These are phyloP conservation scores for Buathra laborator DNA, from an alignment of 2,888 invertebrate species.

Conservation along the genomic window DNA sequence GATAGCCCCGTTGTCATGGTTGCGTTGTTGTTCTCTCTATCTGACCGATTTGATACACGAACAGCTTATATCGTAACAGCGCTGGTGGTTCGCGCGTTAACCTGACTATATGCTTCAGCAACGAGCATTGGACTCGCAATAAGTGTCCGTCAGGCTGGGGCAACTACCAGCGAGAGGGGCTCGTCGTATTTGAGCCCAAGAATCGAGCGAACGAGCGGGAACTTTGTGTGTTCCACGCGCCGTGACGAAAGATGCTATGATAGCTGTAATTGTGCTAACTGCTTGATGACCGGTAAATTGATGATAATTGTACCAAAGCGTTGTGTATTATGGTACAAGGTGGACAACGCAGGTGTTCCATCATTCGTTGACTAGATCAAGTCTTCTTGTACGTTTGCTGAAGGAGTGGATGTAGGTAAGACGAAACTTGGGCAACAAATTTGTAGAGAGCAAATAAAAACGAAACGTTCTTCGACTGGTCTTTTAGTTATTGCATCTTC, in stretches of 20 bases:
- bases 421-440: background rate
- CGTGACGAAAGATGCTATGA: conserved; percentile 82
- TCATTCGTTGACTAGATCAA: conserved; percentile 36
- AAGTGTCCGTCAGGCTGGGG: conserved; percentile 47
- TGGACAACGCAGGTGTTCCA: conserved; percentile 68
- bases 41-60: conserved; percentile 13
- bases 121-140: conserved; percentile 19
- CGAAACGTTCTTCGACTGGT: background rate
- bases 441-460: background rate
- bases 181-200: conserved; percentile 39
- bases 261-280: conserved; percentile 83
- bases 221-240: conserved; percentile 72
- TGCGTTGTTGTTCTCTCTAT: conserved; percentile 14
- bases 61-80: conserved; percentile 43
- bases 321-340: conserved; percentile 54
- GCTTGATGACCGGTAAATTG: conserved; percentile 84
- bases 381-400: background rate
- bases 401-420: background rate
- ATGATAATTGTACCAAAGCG: conserved; percentile 80
- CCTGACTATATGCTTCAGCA: conserved; percentile 23
- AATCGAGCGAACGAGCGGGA: conserved; percentile 32
- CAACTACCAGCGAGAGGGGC: conserved; percentile 49
- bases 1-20: conserved; percentile 69
- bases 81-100: conserved; percentile 51
- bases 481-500: conserved; percentile 3